A percentile compares a stretch with the other conserved stretches of the same genome.
phyloP scores from a whole-genome alignment of 1,140 invertebrate genomes.

The Bicyclus anynana region DNA sequence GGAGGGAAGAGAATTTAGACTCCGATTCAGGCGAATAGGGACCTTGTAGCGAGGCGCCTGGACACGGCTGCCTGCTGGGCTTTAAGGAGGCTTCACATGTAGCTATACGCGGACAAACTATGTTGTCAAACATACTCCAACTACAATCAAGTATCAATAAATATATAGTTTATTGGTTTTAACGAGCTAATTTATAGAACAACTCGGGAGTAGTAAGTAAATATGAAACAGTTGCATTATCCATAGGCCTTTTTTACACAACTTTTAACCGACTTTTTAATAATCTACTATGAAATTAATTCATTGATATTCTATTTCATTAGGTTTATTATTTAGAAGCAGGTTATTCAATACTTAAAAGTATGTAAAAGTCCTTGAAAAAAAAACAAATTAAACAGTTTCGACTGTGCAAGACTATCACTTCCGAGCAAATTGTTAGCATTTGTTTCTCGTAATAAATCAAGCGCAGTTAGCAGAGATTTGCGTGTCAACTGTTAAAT shows the following conservation, averaged over 20 bases:
- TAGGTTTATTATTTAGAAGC: too few species aligned
- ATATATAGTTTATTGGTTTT: too few species aligned
- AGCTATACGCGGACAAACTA: slow-evolving; percentile 18
- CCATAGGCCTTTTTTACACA: too few species aligned
- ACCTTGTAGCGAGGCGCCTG: slow-evolving; percentile 66
- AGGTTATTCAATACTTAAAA: too few species aligned
- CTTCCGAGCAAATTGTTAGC: slow-evolving; percentile 47
- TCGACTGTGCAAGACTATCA: slow-evolving; percentile 29
- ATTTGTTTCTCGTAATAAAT: slow-evolving; percentile 54
- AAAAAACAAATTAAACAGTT: slow-evolving; percentile 39
- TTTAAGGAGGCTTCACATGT: slow-evolving; percentile 34
- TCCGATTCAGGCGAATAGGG: slow-evolving; percentile 55
- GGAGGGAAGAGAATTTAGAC: too few species aligned
- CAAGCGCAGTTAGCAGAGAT: slow-evolving; percentile 61
- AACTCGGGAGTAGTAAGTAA: too few species aligned
- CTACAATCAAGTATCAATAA: too few species aligned
- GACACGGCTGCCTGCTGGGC: slow-evolving; percentile 57
- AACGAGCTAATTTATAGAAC: too few species aligned
- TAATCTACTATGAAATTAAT: too few species aligned
- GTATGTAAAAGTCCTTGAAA: slow-evolving; percentile 44
- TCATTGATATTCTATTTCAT: too few species aligned
- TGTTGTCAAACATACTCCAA: slow-evolving; percentile 12
- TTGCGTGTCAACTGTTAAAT: slow-evolving; percentile 63
- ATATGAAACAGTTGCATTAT: too few species aligned
- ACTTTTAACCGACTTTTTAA: too few species aligned